Percentiles rank a stretch among this genome's conserved stretches.
phyloP scores from a whole-genome alignment of 2,113 vertebrate genomes.

The Dryoscopus gambensis region DNA sequence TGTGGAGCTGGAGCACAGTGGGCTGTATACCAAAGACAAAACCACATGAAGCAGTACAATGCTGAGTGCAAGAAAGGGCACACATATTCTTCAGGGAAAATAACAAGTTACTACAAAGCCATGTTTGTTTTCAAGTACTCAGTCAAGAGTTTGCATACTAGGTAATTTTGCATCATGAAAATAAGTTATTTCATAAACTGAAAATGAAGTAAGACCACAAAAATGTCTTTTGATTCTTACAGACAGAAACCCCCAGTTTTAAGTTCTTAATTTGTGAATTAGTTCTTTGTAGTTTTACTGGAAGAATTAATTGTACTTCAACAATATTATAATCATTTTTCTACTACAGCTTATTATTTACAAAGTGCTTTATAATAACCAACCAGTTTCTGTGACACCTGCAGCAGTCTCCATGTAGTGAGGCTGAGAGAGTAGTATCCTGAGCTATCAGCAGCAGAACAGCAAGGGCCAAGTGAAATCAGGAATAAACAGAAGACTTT shows the following conservation, averaged over 20 bases:
- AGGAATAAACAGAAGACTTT: neutral
- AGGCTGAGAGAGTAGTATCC: neutral
- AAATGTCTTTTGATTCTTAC: neutral
- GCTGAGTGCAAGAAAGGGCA: neutral
- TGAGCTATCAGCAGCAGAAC: neutral
- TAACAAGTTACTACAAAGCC: slow-evolving; percentile 28
- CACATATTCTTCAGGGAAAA: slow-evolving; percentile 7
- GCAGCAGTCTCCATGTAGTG: neutral
- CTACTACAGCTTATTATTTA: neutral
- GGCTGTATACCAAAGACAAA: slow-evolving; percentile 29
- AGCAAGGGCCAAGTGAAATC: neutral
- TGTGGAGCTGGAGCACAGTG: neutral
- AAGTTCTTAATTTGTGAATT: neutral
- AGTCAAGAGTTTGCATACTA: neutral
- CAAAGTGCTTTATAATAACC: neutral
- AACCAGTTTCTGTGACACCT: neutral
- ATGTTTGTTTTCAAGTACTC: slow-evolving; percentile 28
- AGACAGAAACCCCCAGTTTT: neutral
- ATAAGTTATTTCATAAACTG: neutral
- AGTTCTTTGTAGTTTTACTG: neutral
- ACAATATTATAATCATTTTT: neutral
- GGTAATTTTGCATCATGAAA: neutral
- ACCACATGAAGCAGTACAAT: slow-evolving; percentile 28
- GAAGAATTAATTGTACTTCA: neutral
- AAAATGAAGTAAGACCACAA: slow-evolving; percentile 16